Base-by-base conservation (phyloP, 2,797 vertebrate genomes). In the Pelodytes ibericus region DNA sequence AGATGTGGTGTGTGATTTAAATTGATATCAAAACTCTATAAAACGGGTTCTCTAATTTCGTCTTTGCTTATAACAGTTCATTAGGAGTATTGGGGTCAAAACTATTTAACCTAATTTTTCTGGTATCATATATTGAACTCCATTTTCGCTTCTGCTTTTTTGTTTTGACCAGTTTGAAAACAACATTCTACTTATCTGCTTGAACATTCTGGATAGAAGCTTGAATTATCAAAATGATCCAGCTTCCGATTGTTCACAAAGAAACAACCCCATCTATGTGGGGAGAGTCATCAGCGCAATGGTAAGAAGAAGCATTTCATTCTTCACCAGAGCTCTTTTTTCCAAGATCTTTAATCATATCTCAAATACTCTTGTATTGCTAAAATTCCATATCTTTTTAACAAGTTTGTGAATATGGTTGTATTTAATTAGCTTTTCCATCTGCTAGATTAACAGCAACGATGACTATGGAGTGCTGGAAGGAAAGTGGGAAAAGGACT, bases 391-490 rank as follows among this genome's bases (percentile, higher is more conserved):
- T 36, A 11, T 36, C 33, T 1, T 36, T 36, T 36, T 36, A 6
- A 36, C 33, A 1, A 36, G 5, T 36, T 4, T 36, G 5, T 1
- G 5, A n/a, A n/a, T n/a, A n/a, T n/a, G n/a, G n/a, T n/a, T n/a
- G n/a, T n/a, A n/a, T n/a, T 10, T 16, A 44, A 3, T 44, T 44
- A 13, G 41, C 3, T 44, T 44, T 44, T 10, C 41, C 11, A 36
- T 11, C 33, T 36, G 5, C 3, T 82, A 99, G 97, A 82, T 99
- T 73, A 99, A 99, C 2, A 69, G 91, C 70, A 95, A 95, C 0
- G 96, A 92, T 29, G 96, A 98, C 86, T 90, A 69, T 0, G 96
- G 96, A 0, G 93, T 99, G 64, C 0, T 99, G 77, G 60, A 60
- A 0, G 96, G 96, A 24, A 92, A 91, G 3, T 99, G 96, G 96